Evolutionary conservation across 1,140 invertebrate species (phyloP).

Genomic region (Aphelinus atriplicis): DNA sequence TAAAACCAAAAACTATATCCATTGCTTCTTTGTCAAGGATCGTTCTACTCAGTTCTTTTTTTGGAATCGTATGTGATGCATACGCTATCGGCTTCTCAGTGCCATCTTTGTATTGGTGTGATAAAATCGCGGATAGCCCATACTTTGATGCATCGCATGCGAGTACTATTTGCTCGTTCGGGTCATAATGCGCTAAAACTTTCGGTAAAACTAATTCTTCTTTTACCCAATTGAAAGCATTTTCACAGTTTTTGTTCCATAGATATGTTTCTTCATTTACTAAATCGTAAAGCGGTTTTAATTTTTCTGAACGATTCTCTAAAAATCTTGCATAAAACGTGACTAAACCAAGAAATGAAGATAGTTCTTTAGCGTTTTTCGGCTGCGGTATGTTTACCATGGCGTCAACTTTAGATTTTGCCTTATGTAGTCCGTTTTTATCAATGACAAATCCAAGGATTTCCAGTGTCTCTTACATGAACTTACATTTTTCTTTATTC

Average conservation of each 20-base stretch:
- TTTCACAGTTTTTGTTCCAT: conserved; percentile 31
- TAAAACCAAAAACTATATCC: conserved; percentile 4
- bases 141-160: conserved; percentile 39
- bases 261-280: not conserved
- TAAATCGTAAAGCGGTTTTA: conserved; percentile 32
- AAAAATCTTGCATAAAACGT: conserved; percentile 47
- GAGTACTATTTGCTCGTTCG: conserved; percentile 39
- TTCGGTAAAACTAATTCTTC: conserved; percentile 39
- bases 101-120: conserved; percentile 19
- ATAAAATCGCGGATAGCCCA: conserved; percentile 25
- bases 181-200: conserved; percentile 46
- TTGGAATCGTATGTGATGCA: conserved; percentile 14
- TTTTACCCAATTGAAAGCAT: conserved; percentile 37
- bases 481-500: conserved; percentile 39
- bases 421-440: conserved; percentile 47
- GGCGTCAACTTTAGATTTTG: conserved; percentile 43
- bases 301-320: conserved; percentile 19
- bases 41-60: conserved; percentile 18
- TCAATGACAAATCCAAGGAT: conserved; percentile 45
- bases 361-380: conserved; percentile 32
- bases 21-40: conserved; percentile 19
- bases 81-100: conserved; percentile 15
- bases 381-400: conserved; percentile 37
- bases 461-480: conserved; percentile 46
- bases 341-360: conserved; percentile 47